phyloP scores from a whole-genome alignment of 2,797 vertebrate species.

The Chelon labrosus region DNA sequence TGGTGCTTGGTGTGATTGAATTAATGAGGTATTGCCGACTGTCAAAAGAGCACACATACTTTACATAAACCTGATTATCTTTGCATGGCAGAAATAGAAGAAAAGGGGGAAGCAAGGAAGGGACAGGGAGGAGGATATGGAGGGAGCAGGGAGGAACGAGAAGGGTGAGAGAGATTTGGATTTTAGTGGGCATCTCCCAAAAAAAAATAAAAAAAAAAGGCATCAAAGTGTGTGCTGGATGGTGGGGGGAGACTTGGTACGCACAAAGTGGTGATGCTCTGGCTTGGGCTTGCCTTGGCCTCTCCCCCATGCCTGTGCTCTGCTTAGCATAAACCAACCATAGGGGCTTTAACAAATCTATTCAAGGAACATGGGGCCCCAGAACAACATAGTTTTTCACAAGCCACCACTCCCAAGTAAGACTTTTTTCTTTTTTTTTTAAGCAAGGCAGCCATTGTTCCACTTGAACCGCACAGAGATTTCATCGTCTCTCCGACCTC shows the following conservation, averaged over 20 bases:
- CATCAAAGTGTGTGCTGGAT: slow-evolving; percentile 88
- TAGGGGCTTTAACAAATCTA: slow-evolving; percentile 95
- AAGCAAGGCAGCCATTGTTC: slow-evolving; percentile 85
- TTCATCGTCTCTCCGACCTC: slow-evolving; percentile 82
- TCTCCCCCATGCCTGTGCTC: slow-evolving; percentile 86
- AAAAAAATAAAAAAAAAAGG: slow-evolving; percentile 47
- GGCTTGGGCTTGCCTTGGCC: slow-evolving; percentile 84
- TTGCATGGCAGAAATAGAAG: slow-evolving; percentile 97
- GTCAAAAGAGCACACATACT: slow-evolving; percentile 99
- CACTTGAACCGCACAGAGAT: slow-evolving; percentile 83
- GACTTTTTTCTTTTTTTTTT: slow-evolving; percentile 62
- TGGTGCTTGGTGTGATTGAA: slow-evolving; percentile 99
- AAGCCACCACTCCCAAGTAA: slow-evolving; percentile 86
- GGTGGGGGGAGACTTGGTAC: slow-evolving; percentile 60
- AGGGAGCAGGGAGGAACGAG: slow-evolving; percentile 70
- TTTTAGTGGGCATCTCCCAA: slow-evolving; percentile 89
- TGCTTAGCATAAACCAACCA: slow-evolving; percentile 93
- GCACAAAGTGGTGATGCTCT: slow-evolving; percentile 88
- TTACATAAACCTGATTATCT: slow-evolving; percentile 99
- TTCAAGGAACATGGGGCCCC: slow-evolving; percentile 88
- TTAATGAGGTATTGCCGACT: slow-evolving; percentile 99
- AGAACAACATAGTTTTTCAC: slow-evolving; percentile 89
- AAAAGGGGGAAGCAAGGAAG: slow-evolving; percentile 81
- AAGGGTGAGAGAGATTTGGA: slow-evolving; percentile 78
- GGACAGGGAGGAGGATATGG: slow-evolving; percentile 68